Percentiles rank a stretch among this genome's conserved stretches.
Evolutionary conservation across 2,797 vertebrate species (phyloP).

Genomic region (Rhinogobio ventralis): DNA sequence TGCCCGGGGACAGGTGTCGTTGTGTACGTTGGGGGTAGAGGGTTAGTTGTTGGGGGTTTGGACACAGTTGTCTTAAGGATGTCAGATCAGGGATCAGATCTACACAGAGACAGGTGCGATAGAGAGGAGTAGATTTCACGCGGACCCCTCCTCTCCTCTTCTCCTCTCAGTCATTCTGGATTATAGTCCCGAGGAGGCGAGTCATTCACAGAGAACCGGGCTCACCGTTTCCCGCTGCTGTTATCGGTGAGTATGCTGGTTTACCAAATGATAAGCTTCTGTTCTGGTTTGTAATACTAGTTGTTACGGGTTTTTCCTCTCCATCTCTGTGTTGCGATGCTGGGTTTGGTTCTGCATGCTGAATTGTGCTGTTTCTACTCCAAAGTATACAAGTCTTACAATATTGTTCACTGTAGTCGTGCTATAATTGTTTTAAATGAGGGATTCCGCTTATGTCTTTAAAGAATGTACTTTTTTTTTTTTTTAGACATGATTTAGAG

Average conservation of each 20-base stretch:
- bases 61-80: slow-evolving; percentile 83
- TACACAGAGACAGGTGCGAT: slow-evolving; percentile 83
- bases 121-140: slow-evolving; percentile 76
- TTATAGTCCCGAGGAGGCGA: slow-evolving; percentile 65
- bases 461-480: not conserved
- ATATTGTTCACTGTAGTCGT: not conserved
- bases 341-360: slow-evolving; percentile 12
- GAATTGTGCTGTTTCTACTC: slow-evolving; percentile 4
- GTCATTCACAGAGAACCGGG: slow-evolving; percentile 51
- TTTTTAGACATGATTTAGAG: not conserved
- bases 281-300: slow-evolving; percentile 9
- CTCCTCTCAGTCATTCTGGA: slow-evolving; percentile 67
- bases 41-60: slow-evolving; percentile 57
- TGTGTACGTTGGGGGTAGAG: slow-evolving; percentile 63
- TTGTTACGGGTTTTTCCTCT: not conserved
- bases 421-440: not conserved
- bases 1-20: slow-evolving; percentile 81
- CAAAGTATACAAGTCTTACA: not conserved
- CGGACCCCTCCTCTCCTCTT: slow-evolving; percentile 63
- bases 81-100: slow-evolving; percentile 77
- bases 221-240: slow-evolving; percentile 59
- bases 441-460: not conserved
- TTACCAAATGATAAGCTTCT: not conserved
- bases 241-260: slow-evolving; percentile 74
- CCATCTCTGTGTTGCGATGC: slow-evolving; percentile 12